Base-by-base conservation (phyloP, 2,113 vertebrate genomes). In the Eretmochelys imbricata region DNA sequence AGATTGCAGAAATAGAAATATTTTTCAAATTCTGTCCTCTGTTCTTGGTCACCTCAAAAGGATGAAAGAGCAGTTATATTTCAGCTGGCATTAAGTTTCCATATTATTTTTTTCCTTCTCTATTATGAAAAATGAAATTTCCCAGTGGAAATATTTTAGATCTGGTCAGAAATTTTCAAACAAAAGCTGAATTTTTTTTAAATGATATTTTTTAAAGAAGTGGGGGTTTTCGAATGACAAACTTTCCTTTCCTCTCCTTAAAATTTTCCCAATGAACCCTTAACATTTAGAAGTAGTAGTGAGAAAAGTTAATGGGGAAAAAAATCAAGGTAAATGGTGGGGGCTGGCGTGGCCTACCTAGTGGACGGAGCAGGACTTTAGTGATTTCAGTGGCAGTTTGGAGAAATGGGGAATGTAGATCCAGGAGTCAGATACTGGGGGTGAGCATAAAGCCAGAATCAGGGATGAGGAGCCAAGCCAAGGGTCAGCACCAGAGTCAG, bases 11-110 rank as follows among this genome's bases (percentile, higher is more conserved):
- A 53, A 8, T 5, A 55, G 31, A 82, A 75, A 84, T 49, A 2
- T 4, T 62, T 50, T 46, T 89, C n/a, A 80, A 54, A 48, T 55
- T 83, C 8, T 72, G n/a, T 72, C 35, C 62, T 4, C 80, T 14
- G 55, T 85, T 55, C 38, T 31, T 19, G 5, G 13, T 19, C 53
- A 2, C 3, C 6, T 53, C 17, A 89, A 91, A 87, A 0, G 0
- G 3, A 80, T 1, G 2, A 24, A 2, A 57, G 10, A 29, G 29
- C 17, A 42, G 35, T 35, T 87, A 50, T 10, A 48, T 1, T 2
- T 7, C 86, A 72, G 86, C 29, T 29, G 81, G 49, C 7, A 5
- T 8, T 19, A 16, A 24, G 1, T 13, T 62, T 82, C 9, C 3
- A 19, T 35, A 31, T 38, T 5, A 0, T 48, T 81, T 88, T 88